These are phyloP conservation scores for Eremophila alpestris DNA, from an alignment of 2,797 vertebrate genomes.

Conservation along the genomic window DNA sequence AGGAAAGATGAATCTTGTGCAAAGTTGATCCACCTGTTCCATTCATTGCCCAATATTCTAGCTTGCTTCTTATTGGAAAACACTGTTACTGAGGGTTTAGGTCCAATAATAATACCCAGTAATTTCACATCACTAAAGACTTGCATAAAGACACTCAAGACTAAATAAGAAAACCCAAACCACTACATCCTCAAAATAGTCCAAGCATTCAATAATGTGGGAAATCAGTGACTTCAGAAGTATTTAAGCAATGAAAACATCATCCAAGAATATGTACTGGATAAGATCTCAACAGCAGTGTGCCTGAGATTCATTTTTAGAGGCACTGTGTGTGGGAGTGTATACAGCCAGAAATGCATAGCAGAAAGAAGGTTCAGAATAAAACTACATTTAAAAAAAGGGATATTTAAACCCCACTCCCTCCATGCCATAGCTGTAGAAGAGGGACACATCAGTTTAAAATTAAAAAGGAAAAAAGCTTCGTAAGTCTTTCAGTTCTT, in stretches of 20 bases:
- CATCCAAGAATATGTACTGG: neutral
- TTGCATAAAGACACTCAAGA: neutral
- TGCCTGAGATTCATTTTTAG: neutral
- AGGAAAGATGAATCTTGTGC: neutral
- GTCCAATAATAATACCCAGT: neutral
- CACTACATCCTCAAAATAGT: neutral
- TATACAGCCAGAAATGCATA: constrained; percentile 5
- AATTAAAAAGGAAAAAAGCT: constrained; percentile 24
- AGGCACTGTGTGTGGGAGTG: neutral
- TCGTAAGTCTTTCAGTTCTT: constrained; percentile 37
- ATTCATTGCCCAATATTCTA: neutral
- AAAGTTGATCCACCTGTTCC: neutral
- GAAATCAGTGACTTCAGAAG: neutral
- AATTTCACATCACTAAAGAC: neutral
- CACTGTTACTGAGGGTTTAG: neutral
- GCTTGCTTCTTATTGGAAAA: neutral
- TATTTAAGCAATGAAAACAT: neutral
- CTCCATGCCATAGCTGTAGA: constrained; percentile 54
- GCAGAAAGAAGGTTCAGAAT: constrained; percentile 35
- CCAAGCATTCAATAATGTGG: neutral
- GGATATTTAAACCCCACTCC: constrained; percentile 47
- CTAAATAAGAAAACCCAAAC: neutral
- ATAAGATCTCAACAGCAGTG: neutral
- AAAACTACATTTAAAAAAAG: neutral
- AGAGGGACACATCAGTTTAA: constrained; percentile 51